phyloP scores from a whole-genome alignment of 2,797 vertebrate genomes.

The Tachyglossus aculeatus region DNA sequence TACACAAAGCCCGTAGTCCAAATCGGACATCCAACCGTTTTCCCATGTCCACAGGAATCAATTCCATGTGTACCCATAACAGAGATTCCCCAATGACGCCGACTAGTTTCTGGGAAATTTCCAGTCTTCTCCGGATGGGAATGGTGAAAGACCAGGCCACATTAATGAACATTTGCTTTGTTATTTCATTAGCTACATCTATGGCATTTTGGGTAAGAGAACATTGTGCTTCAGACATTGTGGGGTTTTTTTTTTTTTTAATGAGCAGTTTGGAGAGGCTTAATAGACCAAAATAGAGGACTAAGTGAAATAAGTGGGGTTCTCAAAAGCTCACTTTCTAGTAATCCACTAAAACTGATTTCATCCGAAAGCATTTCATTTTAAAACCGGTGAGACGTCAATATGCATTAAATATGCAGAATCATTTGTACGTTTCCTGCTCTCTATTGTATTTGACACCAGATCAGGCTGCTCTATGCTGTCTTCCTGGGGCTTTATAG shows the following conservation, averaged over 20 bases:
- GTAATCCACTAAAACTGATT: slow-evolving; percentile 23
- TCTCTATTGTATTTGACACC: slow-evolving; percentile 40
- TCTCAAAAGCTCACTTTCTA: not conserved
- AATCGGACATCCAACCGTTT: slow-evolving; percentile 41
- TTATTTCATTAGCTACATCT: slow-evolving; percentile 10
- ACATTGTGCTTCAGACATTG: slow-evolving; percentile 5
- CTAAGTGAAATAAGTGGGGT: not conserved
- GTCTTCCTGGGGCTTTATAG: not conserved
- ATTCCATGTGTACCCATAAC: slow-evolving; percentile 46
- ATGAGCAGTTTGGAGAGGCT: not conserved
- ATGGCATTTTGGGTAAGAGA: not conserved
- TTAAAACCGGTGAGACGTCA: slow-evolving; percentile 49
- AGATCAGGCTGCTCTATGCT: slow-evolving; percentile 9
- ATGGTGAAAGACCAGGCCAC: slow-evolving; percentile 52
- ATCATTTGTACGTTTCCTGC: slow-evolving; percentile 24
- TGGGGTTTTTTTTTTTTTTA: slow-evolving; percentile 31
- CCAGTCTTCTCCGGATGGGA: slow-evolving; percentile 17
- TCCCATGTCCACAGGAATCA: slow-evolving; percentile 52
- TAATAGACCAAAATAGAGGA: not conserved
- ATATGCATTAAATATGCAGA: slow-evolving; percentile 64
- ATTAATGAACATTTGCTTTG: slow-evolving; percentile 48
- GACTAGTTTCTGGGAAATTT: slow-evolving; percentile 21
- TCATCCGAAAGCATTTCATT: slow-evolving; percentile 49
- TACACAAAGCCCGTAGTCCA: slow-evolving; percentile 43
- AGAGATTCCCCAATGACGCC: slow-evolving; percentile 37